Evolutionary conservation across 2,113 vertebrate genomes (phyloP), one percentile per base, ranked within the genome.

Genomic region (Anhinga anhinga): DNA sequence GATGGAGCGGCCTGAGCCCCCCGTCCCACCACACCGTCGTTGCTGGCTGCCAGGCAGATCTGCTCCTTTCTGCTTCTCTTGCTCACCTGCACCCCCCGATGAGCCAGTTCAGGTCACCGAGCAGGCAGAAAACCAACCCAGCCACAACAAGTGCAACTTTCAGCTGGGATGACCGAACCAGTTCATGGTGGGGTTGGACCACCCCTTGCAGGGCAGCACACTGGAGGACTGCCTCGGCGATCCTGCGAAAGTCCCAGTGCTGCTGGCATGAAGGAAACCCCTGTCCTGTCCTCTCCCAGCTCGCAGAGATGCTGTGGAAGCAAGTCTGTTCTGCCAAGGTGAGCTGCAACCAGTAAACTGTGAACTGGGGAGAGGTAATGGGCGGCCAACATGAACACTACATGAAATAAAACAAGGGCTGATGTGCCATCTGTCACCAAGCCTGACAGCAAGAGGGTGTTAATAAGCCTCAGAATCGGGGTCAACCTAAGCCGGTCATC

Each of bases 381-480:
- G 69, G 45, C 0, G 10, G 83, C 70, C 1, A 0, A 88, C 55
- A 36, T 3, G 27, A 97, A 81, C 73, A 5, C 72, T 58, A 50
- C 45, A 32, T 3, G 93, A 94, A 84, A 86, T 84, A 93, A 71
- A 94, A 70, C 65, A 81, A 78, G 19, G 70, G 65, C 66, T 81
- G 83, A 94, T 82, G 80, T 74, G 65, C 78, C 62, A 96, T 94
- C 84, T 90, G 88, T 96, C 95, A 97, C 77, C 0, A 1, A 90
- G 74, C 61, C 82, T 96, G 96, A 96, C 88, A 94, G 94, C 77
- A 61, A 94, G 58, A 80, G 53, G 74, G 80, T 93, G 88, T 86
- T 96, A 95, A 97, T 90, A 94, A 91, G 87, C 81, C 80, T 96
- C 82, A 86, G 94, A 95, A 95, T 82, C 7, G 2, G 86, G 96